Percentiles rank a stretch among this genome's conserved stretches.
Conservation (phyloP, 2,888 invertebrate species). For the Monoplex corrugatus region DNA sequence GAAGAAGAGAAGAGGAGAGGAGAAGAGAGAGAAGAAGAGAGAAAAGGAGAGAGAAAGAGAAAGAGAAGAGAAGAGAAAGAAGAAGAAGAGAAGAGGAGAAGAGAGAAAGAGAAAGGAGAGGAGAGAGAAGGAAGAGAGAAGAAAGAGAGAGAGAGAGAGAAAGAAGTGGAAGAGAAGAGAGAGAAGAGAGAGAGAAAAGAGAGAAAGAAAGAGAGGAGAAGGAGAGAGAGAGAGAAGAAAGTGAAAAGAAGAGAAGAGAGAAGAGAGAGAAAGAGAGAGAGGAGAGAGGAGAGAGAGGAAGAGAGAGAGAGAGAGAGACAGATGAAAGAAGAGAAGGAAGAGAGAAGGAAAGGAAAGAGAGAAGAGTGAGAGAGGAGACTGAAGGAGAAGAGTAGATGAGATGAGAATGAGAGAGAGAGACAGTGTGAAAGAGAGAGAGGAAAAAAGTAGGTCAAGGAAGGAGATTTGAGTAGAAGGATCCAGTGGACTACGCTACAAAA, state of each 20-base stretch:
- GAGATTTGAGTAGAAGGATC: too few relatives aligned
- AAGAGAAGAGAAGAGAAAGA: not conserved
- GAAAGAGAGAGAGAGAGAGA: not conserved
- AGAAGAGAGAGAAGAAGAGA: not conserved
- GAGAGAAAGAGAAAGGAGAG: not conserved
- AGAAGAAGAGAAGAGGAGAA: not conserved
- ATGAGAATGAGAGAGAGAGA: not conserved
- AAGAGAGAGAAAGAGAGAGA: too few relatives aligned
- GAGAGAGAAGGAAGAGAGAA: not conserved
- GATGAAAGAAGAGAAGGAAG: too few relatives aligned
- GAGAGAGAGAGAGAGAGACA: too few relatives aligned
- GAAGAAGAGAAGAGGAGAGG: too few relatives aligned
- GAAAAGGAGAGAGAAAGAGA: not conserved
- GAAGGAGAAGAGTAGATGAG: not conserved
- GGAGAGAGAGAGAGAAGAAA: too few relatives aligned
- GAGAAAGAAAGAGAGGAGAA: too few relatives aligned
- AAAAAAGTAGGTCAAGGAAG: not conserved
- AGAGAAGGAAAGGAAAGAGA: too few relatives aligned
- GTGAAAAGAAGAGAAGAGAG: too few relatives aligned
- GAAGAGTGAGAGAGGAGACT: not conserved
- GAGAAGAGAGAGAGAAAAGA: too few relatives aligned
- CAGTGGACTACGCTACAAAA: too few relatives aligned
- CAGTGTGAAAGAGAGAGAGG: not conserved
- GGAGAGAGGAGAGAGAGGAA: too few relatives aligned
- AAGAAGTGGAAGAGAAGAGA: not conserved